A percentile compares a stretch with the other conserved stretches of the same genome.
These are phyloP conservation scores for Xiphophorus couchianus DNA, from an alignment of 2,113 vertebrate genomes.

Conservation along the genomic window DNA sequence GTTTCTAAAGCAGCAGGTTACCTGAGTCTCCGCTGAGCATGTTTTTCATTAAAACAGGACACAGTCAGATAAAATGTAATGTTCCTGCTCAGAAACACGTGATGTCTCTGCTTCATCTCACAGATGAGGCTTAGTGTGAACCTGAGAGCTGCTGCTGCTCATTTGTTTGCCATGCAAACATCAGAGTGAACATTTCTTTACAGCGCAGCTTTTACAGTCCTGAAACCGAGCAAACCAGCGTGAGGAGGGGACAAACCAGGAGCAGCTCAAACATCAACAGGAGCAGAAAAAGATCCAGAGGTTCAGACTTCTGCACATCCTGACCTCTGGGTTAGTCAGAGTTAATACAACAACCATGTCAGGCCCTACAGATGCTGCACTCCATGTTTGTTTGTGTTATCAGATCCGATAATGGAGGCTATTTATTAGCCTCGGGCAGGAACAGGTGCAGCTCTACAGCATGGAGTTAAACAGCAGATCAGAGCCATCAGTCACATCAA, in stretches of 20 bases:
- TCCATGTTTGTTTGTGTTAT: neutral
- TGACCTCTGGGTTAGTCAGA: neutral
- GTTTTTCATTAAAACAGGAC: neutral
- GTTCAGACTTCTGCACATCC: neutral
- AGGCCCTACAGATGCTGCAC: neutral
- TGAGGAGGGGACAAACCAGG: neutral
- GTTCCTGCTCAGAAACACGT: constrained; percentile 1
- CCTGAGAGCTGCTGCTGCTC: constrained; percentile 29
- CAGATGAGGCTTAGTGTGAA: neutral
- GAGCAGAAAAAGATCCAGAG: neutral
- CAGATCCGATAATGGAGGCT: neutral
- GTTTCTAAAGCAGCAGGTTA: neutral
- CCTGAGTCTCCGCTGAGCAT: neutral
- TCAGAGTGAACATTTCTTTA: neutral
- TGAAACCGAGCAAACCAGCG: neutral
- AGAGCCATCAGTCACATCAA: neutral
- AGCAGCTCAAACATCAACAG: neutral
- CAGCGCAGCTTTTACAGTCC: neutral
- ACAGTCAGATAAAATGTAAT: neutral
- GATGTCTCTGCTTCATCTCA: neutral
- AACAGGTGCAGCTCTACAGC: neutral
- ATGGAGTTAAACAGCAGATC: neutral
- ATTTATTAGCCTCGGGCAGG: constrained; percentile 1
- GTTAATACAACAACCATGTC: neutral
- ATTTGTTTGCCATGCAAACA: constrained; percentile 71